Base-by-base conservation (phyloP, 2,888 invertebrate genomes). In the Carterocephalus palaemon region DNA sequence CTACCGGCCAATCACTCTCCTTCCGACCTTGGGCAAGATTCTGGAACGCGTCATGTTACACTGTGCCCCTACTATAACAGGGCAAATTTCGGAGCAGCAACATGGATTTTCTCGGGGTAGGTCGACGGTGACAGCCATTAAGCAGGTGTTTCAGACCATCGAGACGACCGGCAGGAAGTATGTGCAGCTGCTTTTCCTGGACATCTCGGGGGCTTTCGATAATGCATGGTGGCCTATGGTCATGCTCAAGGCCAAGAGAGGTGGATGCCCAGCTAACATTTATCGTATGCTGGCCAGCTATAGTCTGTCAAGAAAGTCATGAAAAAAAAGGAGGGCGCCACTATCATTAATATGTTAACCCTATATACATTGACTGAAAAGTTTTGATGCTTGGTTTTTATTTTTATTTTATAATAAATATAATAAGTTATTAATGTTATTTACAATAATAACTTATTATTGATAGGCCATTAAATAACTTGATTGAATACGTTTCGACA, bases 191-290 rank as follows among this genome's bases (percentile, higher is more conserved):
- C 24, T 64, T 0, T 52, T 60, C 15, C 24, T 62, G 4, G 64
- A 64, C 52, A 63, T 67, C 8, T 48, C 57, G 3, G 64, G 62
- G 1, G 68, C 65, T 2, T 67, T 67, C 36, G 53, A 56, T 32
- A 55, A 53, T 26, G 57, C 55, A 2, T 60, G 55, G 57, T 60
- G 60, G 64, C 56, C 61, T 0, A 53, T 57, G 31, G 54, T 62
- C 1, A 10, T 58, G 6, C 16, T 38, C 0, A 56, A 56, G 32
- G 47, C 57, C 0, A 50, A 34, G 2, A 26, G 42, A 0, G 40
- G 13, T n/a, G 46, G 1, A 8, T 42, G 6, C 49, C 53, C 48
- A 9, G 9, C 24, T 5, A 53, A 66, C 49, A 46, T 67, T 7
- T 62, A 51, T 15, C 3, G 38, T 12, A 53, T 62, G 45, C 3